phyloP scores from a whole-genome alignment of 1,140 invertebrate species.

The Thaumetopoea pityocampa region DNA sequence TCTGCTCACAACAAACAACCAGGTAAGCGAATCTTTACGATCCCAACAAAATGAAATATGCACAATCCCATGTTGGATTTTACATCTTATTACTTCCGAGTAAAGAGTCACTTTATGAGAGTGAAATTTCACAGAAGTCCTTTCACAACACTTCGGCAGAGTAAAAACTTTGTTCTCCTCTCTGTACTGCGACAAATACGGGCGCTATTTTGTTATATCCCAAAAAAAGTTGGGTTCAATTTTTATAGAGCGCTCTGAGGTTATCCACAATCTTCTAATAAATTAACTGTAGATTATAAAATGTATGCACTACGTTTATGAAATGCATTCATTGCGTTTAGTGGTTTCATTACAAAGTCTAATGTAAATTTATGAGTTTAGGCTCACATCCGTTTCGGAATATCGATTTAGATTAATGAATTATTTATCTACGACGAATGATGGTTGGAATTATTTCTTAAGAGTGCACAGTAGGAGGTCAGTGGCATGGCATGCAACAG shows the following conservation, averaged over 20 bases:
- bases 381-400: constrained; percentile 19
- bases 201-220: constrained; percentile 15
- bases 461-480: constrained; percentile 1
- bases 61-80: constrained; percentile 43
- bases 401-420: constrained; percentile 17
- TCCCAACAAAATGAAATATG: constrained; percentile 54
- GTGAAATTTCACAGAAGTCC: constrained; percentile 28
- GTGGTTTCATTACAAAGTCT: constrained; percentile 32
- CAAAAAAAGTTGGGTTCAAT: constrained; percentile 20
- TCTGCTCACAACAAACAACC: constrained; percentile 66
- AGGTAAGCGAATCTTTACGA: constrained; percentile 71
- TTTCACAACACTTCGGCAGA: constrained; percentile 26
- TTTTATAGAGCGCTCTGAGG: constrained; percentile 13
- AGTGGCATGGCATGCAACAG: constrained; percentile 7
- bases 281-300: constrained; percentile 25
- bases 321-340: constrained; percentile 15
- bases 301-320: constrained; percentile 25
- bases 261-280: too few relatives aligned
- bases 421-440: constrained; percentile 18
- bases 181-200: constrained; percentile 25
- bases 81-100: constrained; percentile 48
- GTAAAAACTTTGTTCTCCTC: constrained; percentile 35
- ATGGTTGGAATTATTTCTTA: constrained; percentile 9
- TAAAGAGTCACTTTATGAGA: constrained; percentile 38
- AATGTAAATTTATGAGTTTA: constrained; percentile 31